Evolutionary conservation across 2,113 vertebrate genomes (phyloP).

Genomic region (Bettongia penicillata): DNA sequence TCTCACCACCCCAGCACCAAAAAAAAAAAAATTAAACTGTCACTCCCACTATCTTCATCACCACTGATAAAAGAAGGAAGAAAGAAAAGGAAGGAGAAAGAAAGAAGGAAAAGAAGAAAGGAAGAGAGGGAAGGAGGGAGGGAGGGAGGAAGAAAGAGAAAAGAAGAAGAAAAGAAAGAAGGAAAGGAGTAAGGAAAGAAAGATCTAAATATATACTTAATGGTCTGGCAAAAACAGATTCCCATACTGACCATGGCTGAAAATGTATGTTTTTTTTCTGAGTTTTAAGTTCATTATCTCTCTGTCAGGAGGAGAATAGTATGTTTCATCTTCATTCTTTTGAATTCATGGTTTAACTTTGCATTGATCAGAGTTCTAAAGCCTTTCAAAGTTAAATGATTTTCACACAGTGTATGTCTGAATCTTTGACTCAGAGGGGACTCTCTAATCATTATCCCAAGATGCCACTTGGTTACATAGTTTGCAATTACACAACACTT

Average conservation of each 20-base stretch:
- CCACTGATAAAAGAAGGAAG: neutral
- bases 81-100: no score
- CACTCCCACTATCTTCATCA: no score
- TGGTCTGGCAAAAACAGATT: neutral
- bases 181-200: no score
- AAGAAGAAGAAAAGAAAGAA: neutral
- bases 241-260: neutral
- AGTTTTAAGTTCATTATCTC: neutral
- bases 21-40: neutral
- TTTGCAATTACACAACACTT: neutral
- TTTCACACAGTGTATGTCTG: neutral
- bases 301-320: neutral
- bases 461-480: neutral
- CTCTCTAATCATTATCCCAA: neutral
- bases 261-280: neutral
- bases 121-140: no score
- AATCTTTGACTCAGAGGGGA: neutral
- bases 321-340: neutral
- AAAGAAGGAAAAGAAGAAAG: neutral
- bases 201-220: neutral
- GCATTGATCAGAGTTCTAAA: neutral
- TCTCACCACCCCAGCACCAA: neutral
- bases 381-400: neutral
- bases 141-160: no score
- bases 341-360: neutral